Evolutionary conservation across 2,113 vertebrate genomes (phyloP).

Genomic region (Acrocephalus kingi): DNA sequence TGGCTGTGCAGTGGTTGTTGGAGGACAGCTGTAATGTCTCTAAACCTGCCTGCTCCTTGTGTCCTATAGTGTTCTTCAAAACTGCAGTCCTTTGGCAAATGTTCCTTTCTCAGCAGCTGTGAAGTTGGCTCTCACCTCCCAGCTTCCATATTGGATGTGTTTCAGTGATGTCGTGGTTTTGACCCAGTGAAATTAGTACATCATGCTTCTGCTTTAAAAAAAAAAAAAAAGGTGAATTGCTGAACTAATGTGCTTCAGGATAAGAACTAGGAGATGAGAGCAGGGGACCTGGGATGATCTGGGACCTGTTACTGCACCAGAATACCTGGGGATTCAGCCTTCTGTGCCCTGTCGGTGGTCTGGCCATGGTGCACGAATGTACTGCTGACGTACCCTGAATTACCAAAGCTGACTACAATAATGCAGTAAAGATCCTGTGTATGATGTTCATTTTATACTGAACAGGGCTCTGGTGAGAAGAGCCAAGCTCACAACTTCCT

Average conservation of each 20-base stretch:
- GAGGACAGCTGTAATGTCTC: background rate
- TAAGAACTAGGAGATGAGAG: background rate
- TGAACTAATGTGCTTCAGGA: background rate
- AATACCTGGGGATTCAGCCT: background rate
- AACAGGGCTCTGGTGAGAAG: background rate
- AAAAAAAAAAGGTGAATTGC: background rate
- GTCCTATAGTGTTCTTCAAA: background rate
- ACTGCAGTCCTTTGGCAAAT: background rate
- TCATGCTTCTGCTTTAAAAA: background rate
- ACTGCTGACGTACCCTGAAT: background rate
- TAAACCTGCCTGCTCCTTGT: background rate
- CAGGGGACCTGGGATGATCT: background rate
- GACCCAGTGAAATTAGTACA: background rate
- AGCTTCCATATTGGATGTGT: background rate
- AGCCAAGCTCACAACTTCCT: background rate
- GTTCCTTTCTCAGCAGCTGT: background rate
- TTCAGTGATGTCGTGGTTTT: background rate
- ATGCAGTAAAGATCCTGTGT: background rate
- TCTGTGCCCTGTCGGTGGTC: background rate
- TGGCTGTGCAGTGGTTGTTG: background rate
- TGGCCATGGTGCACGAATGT: background rate
- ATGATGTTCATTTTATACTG: background rate
- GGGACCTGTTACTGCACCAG: background rate
- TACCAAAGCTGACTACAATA: background rate
- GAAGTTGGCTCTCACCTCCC: background rate